Conservation (phyloP, 1,140 invertebrate species). For the Brachionus asplanchnoidis region DNA sequence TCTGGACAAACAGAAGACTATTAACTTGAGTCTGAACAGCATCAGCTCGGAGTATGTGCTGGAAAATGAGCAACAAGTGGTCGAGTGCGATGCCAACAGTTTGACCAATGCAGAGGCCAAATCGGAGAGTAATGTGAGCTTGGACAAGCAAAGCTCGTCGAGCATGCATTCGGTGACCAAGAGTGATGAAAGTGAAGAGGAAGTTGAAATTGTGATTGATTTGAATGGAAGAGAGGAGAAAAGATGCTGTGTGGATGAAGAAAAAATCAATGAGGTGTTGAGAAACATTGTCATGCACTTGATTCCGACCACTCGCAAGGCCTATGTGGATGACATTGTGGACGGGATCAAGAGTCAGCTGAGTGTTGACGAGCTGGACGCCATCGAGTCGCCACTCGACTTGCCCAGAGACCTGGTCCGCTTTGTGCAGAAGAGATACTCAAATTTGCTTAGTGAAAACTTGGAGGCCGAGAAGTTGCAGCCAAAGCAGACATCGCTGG, state of each 20-base stretch:
- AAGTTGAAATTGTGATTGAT: conserved; percentile 33
- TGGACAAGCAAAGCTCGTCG: not conserved
- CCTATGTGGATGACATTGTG: conserved; percentile 32
- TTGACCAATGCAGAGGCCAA: not conserved
- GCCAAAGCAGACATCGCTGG: not conserved
- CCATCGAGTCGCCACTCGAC: conserved; percentile 4
- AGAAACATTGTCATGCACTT: conserved; percentile 36
- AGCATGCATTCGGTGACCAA: not conserved
- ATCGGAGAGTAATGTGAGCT: not conserved
- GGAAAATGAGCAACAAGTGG: not conserved
- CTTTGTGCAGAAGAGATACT: conserved; percentile 24
- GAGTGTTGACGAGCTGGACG: not conserved
- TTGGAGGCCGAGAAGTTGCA: not conserved
- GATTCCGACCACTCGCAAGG: conserved; percentile 12
- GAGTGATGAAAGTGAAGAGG: conserved; percentile 16
- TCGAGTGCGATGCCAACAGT: not conserved
- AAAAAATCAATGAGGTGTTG: conserved; percentile 9
- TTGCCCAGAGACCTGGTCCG: not conserved
- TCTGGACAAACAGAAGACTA: not conserved
- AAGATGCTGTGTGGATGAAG: not conserved
- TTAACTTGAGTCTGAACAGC: conserved; percentile 5
- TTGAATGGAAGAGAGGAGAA: not conserved
- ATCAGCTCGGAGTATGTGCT: not conserved
- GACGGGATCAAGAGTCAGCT: conserved; percentile 23
- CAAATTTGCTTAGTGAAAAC: conserved; percentile 1